Percentiles rank a stretch among this genome's conserved stretches.
These are phyloP conservation scores for Lasioglossum albipes DNA, from an alignment of 1,140 invertebrate genomes.

Conservation along the genomic window DNA sequence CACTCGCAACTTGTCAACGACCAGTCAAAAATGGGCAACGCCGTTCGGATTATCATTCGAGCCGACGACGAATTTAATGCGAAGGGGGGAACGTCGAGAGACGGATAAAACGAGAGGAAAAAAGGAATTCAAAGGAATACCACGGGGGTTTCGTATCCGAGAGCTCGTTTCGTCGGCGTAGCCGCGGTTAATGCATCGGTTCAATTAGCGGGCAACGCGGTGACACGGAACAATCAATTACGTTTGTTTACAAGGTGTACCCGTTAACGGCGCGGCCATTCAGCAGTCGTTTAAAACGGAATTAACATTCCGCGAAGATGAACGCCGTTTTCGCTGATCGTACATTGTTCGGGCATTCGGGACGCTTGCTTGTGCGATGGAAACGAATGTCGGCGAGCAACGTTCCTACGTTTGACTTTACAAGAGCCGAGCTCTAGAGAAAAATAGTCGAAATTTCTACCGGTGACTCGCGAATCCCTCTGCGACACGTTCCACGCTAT, in stretches of 20 bases:
- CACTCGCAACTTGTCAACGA: background rate
- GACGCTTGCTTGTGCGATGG: conserved; percentile 9
- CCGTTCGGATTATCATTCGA: too few relatives aligned
- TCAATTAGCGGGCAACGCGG: conserved; percentile 56
- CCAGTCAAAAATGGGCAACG: background rate
- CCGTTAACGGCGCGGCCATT: conserved; percentile 48
- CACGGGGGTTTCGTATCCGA: conserved; percentile 7
- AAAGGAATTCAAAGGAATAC: background rate
- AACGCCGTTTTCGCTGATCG: conserved; percentile 40
- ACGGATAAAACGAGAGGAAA: background rate
- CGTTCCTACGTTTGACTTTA: conserved; percentile 8
- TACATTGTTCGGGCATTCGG: conserved; percentile 30
- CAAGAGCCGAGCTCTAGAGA: background rate
- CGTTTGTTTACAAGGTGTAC: conserved; percentile 65
- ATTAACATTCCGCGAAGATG: conserved; percentile 59
- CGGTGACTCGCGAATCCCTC: too few relatives aligned
- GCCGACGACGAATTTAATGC: background rate
- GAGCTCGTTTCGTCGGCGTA: conserved; percentile 33
- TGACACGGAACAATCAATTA: conserved; percentile 65
- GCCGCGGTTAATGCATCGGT: conserved; percentile 57
- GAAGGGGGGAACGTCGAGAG: background rate
- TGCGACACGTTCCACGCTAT: too few relatives aligned
- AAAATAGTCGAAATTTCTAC: background rate
- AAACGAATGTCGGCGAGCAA: conserved; percentile 10
- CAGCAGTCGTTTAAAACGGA: conserved; percentile 56